These are phyloP conservation scores for Epinephelus lanceolatus DNA, from an alignment of 2,113 vertebrate genomes.

Conservation along the genomic window DNA sequence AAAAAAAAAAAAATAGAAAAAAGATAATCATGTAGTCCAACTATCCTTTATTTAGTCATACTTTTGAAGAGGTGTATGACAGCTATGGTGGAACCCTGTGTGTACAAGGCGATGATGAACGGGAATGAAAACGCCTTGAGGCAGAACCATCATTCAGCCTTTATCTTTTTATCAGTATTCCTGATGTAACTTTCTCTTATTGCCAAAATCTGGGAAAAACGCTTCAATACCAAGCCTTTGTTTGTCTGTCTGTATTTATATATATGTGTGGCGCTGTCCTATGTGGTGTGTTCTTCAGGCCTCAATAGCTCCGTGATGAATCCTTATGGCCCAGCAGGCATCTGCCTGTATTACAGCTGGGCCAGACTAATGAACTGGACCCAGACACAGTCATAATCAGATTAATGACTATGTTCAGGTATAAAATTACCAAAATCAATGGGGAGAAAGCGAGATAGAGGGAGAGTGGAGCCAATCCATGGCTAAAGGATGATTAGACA, in stretches of 20 bases:
- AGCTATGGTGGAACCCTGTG: not conserved
- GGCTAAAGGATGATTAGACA: constrained; percentile 64
- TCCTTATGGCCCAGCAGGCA: constrained; percentile 77
- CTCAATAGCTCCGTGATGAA: constrained; percentile 80
- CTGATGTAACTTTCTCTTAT: not conserved
- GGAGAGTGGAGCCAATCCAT: constrained; percentile 47
- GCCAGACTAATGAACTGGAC: constrained; percentile 81
- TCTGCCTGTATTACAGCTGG: constrained; percentile 81
- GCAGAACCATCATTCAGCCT: not conserved
- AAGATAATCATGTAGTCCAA: not conserved
- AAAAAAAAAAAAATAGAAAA: not conserved
- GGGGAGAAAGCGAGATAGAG: constrained; percentile 56
- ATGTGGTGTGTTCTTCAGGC: constrained; percentile 79
- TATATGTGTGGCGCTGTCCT: constrained; percentile 39
- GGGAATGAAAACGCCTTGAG: not conserved
- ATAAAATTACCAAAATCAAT: constrained; percentile 81
- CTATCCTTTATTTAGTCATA: not conserved
- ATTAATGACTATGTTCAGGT: constrained; percentile 83
- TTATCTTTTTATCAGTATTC: not conserved
- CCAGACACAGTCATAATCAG: constrained; percentile 79
- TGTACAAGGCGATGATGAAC: not conserved
- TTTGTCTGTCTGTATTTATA: constrained; percentile 41
- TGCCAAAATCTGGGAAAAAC: constrained; percentile 22
- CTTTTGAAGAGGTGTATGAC: not conserved
- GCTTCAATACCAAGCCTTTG: constrained; percentile 1